Percentiles rank a stretch among this genome's conserved stretches.
phyloP scores from a whole-genome alignment of 2,113 vertebrate genomes.

The Euleptes europaea region DNA sequence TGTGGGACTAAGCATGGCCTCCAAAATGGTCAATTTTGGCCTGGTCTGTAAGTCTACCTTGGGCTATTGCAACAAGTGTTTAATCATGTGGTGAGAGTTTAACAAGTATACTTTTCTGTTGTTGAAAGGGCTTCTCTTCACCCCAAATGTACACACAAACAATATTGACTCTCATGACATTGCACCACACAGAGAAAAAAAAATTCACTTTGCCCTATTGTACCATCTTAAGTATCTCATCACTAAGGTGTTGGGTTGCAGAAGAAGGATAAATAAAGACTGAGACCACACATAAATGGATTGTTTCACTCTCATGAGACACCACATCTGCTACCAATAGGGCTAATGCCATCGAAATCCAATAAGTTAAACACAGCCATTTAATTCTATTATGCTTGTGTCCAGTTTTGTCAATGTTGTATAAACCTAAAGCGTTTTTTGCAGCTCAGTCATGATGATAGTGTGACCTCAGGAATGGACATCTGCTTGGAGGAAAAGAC shows the following conservation, averaged over 20 bases:
- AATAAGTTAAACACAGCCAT: slow-evolving; percentile 47
- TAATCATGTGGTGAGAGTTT: neutral
- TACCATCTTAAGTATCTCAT: neutral
- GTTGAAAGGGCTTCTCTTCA: neutral
- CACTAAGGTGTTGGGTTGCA: neutral
- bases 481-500: slow-evolving; percentile 62
- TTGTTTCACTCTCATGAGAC: slow-evolving; percentile 6
- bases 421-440: slow-evolving; percentile 48
- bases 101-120: neutral
- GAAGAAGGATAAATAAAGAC: neutral
- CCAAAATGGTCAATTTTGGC: neutral
- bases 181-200: neutral
- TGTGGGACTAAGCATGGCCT: neutral
- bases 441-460: slow-evolving; percentile 38
- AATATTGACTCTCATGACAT: neutral
- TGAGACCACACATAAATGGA: slow-evolving; percentile 14
- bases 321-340: slow-evolving; percentile 37
- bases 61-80: neutral
- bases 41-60: neutral
- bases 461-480: slow-evolving; percentile 19
- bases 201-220: too few species aligned
- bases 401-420: slow-evolving; percentile 57
- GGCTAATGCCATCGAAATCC: slow-evolving; percentile 25
- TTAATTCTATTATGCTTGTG: slow-evolving; percentile 58
- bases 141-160: neutral